Base-by-base conservation (phyloP, 1,140 invertebrate genomes). In the Chionoecetes opilio region DNA sequence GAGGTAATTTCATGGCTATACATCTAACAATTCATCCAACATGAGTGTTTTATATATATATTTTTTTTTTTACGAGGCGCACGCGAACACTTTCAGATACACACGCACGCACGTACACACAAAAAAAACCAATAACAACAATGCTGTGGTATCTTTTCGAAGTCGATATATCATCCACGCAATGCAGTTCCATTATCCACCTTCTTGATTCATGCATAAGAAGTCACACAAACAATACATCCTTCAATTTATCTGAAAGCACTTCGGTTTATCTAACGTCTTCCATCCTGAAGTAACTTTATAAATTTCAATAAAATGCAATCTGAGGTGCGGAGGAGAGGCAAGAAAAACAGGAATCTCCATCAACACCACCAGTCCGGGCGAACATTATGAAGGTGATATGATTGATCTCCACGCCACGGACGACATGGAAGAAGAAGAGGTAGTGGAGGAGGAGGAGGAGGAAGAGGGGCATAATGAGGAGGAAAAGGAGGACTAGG, bases 271-370 rank as follows among this genome's bases (percentile, higher is more conserved):
- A 53, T 17, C 8, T 53, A 17, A 53, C 46, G 46, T 53, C 8
- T 14, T 53, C 46, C 21, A 53, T 53, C 46, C 46, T 53, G 11
- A 9, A 53, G 11, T 75, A 75, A 75, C 63, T 75, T 75, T 6
- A 75, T 75, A n/a, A 75, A n/a, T n/a, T n/a, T 26, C n/a, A 75
- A n/a, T 75, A 75, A 75, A 75, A 75, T 75, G 26, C 63, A 75
- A 75, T 75, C 63, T 75, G 11, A 21, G 63, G 21, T 5, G 63
- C 26, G 21, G 63, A 2, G 21, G 63, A 75, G 63, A n/a, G 8
- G 6, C 21, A 75, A n/a, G 0, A 26, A n/a, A 8, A 53, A 53
- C 26, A 26, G 63, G 63, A 75, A n/a, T 26, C 21, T 75, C 63
- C 63, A 75, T 75, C 63, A 75, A 75, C 63, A 75, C 63, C 21